Base-by-base conservation (phyloP, 1,140 invertebrate genomes). In the Trichomalopsis sarcophagae region DNA sequence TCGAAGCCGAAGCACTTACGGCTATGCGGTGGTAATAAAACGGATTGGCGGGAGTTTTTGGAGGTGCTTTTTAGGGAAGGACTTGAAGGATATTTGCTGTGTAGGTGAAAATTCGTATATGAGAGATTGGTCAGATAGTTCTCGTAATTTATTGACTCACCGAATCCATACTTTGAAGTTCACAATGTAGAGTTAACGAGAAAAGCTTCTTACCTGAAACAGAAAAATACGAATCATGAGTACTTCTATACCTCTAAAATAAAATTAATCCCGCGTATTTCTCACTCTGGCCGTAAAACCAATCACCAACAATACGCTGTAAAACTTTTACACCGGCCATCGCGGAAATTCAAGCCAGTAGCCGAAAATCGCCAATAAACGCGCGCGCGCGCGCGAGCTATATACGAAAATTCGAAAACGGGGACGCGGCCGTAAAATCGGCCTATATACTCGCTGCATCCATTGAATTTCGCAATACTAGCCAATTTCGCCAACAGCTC, bases 131-230 rank as follows among this genome's bases (percentile, higher is more conserved):
- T 27, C 27, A 27, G 27, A 0, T 27, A 27, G 27, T 27, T 27
- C 27, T 27, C 27, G 27, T 27, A 27, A 27, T 44, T 7, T 7
- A 17, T 23, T 7, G 27, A 62, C 47, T 55, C 40, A 78, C 76
- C 14, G 17, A 78, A 78, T 44, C 7, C 7, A 40, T 44, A 0
- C 40, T 44, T 44, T 44, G 40, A 9, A 7, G 40, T 3, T n/a
- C 17, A 73, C 33, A 17, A 7, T 10, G 27, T 1, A 27, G 27
- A 27, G 27, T 27, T 27, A 27, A 27, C 27, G 0, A 21, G 5
- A 7, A 6, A n/a, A 7, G 69, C 21, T 36, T 17, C 62, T 77
- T 71, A 78, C 82, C 82, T 84, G 76, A 23, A 84, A 84, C 62
- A 84, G 55, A 78, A 84, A 84, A 55, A 76, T 23, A 23, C 3